Base-by-base conservation (phyloP, 2,797 vertebrate species). In the Darevskia nairensis region DNA sequence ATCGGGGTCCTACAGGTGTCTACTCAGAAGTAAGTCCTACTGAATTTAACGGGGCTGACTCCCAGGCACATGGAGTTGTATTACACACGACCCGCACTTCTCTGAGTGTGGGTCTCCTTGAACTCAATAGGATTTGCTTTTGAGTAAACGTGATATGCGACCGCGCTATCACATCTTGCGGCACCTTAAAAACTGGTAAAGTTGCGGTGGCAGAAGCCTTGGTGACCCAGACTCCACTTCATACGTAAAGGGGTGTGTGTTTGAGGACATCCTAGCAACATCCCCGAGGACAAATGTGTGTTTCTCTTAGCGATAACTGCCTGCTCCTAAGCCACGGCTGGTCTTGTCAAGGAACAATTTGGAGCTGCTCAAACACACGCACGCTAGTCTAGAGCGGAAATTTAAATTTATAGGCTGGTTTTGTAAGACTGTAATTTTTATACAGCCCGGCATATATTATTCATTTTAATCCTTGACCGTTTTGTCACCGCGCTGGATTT, bases 381-480 rank as follows among this genome's bases (percentile, higher is more conserved):
- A 4, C 50, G 50, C 50, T 13, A 50, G 50, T 55, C 61, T 23
- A 39, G 55, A 76, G 6, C 25, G 8, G 85, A 50, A 55, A 69
- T 80, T 69, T 69, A 69, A 68, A 86, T 86, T 68, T 79, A 86
- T 78, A 25, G 76, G 64, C 61, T 86, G 85, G 77, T 71, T 86
- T 86, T 86, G 77, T 71, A 80, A 59, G 85, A 39, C 46, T 86
- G 41, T 80, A 77, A 55, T 41, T 76, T 86, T 79, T 80, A 79
- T 86, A 71, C 71, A 35, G 77, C 32, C 44, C 44, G 10, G 29
- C n/a, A 69, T 39, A 55, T 86, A 55, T 86, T 39, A 71, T 35
- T 86, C 44, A 66, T 59, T 80, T 71, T 50, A 71, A 55, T 71
- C 44, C 66, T 11, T 69, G 44, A 59, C 85, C 85, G 9, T 35